Base-by-base conservation (phyloP, 2,888 invertebrate species). In the Diaphora mendica region DNA sequence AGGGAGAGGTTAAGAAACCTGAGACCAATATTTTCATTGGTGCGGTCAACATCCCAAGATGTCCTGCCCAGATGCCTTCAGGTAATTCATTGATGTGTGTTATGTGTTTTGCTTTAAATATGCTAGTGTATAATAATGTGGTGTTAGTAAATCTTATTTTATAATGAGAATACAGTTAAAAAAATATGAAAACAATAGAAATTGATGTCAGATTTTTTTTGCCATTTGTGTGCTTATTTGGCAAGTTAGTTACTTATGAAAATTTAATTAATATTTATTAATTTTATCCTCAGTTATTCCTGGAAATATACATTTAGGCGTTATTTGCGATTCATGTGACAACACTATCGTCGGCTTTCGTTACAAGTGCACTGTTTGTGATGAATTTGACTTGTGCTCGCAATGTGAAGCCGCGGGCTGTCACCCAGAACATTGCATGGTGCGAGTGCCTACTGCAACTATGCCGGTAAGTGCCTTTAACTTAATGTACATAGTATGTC, bases 301-400 rank as follows among this genome's bases (percentile, higher is more conserved):
- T 64, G 33, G 23, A n/a, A 48, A n/a, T 35, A 64, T 79, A 3
- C 97, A 98, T 85, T 84, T 87, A 5, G 96, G 96, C 1, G 96
- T 99, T 0, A 86, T 95, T 8, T 99, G 99, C 87, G 98, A 99
- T 89, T 96, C 93, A 0, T 99, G 99, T 86, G 95, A 97, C 0
- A 88, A 91, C 0, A 87, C 93, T 0, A 95, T 99, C 11, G 83
- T 92, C n/a, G 99, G 98, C 0, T 97, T 96, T 83, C 97, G 99
- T 23, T 99, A 98, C 96, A 99, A 98, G 91, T 99, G 99, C 88
- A 92, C 97, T 26, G 95, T 97, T 72, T 99, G 99, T 85, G 92
- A 96, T 0, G 97, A 99, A 89, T 99, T 94, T 89, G 99, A 99
- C 91, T 95, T 99, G 71, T 99, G 99, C 90, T 91, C 95, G n/a